Conservation (phyloP, 2,797 vertebrate genomes). For the Cacajao melanocephalus region DNA sequence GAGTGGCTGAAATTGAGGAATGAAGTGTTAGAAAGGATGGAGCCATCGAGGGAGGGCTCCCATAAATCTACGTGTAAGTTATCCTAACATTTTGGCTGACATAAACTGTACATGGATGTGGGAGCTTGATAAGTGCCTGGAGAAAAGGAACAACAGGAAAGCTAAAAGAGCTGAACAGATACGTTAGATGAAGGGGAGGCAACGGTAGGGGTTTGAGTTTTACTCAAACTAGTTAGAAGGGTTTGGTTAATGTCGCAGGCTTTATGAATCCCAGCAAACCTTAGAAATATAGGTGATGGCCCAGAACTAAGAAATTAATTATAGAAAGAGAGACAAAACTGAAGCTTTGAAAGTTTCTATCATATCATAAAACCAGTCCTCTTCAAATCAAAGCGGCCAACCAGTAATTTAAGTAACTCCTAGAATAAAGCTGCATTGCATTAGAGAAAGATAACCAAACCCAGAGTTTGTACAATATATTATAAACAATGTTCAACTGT, state of each 20-base stretch:
- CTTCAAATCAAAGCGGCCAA: neutral
- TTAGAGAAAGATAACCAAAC: constrained; percentile 10
- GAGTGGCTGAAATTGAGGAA: neutral
- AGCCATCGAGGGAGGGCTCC: neutral
- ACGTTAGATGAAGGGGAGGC: neutral
- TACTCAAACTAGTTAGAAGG: neutral
- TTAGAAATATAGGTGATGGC: neutral
- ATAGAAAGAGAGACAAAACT: neutral
- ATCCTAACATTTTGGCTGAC: neutral
- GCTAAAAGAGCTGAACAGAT: neutral
- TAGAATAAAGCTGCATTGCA: neutral
- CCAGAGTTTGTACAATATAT: neutral
- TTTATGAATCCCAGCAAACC: neutral
- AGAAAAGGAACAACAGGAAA: constrained; percentile 8
- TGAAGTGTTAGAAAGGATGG: neutral
- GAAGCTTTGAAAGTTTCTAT: neutral
- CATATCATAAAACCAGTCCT: neutral
- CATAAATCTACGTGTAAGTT: neutral
- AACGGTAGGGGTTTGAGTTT: neutral
- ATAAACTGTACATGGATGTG: neutral
- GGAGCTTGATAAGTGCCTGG: neutral
- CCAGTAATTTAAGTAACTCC: neutral
- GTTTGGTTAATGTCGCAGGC: neutral
- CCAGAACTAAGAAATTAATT: constrained; percentile 23
- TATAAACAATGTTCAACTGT: neutral